A percentile compares a stretch with the other conserved stretches of the same genome.
Conservation (phyloP, 2,797 vertebrate genomes). For the Cichlasoma orientale region DNA sequence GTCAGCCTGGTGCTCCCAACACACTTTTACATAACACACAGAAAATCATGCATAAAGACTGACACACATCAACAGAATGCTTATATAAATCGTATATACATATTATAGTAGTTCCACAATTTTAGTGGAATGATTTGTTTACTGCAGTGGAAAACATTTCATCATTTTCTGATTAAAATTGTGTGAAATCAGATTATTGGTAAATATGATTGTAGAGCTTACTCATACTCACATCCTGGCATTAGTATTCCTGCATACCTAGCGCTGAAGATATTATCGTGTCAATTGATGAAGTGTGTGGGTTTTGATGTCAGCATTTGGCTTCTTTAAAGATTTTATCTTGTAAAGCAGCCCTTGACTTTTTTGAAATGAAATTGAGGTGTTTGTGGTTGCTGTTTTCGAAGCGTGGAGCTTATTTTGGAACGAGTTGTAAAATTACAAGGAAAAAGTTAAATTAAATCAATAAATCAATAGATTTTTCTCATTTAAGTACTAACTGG, state of each 20-base stretch:
- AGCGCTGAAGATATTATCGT: conserved; percentile 36
- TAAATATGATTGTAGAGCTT: conserved; percentile 25
- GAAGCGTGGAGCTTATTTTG: conserved; percentile 15
- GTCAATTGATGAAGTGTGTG: conserved; percentile 27
- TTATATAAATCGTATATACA: neutral
- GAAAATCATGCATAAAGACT: neutral
- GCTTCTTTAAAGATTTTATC: conserved; percentile 47
- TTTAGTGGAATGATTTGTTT: conserved; percentile 14
- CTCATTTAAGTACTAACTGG: neutral
- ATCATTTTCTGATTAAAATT: conserved; percentile 28
- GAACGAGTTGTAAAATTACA: conserved; percentile 1
- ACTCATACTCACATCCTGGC: conserved; percentile 1
- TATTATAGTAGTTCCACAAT: neutral
- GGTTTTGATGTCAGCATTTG: conserved; percentile 46
- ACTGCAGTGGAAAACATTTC: conserved; percentile 12
- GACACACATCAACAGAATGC: neutral
- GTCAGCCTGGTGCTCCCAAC: neutral
- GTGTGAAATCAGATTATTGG: conserved; percentile 45
- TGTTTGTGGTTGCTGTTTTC: neutral
- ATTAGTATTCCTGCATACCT: conserved; percentile 36
- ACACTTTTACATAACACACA: neutral
- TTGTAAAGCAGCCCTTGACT: conserved; percentile 20
- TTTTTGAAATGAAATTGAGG: conserved; percentile 2
- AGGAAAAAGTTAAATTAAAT: neutral
- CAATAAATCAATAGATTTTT: no score